Percentiles rank a stretch among this genome's conserved stretches.
Conservation (phyloP, 2,797 vertebrate genomes). For the Mus minutoides region DNA sequence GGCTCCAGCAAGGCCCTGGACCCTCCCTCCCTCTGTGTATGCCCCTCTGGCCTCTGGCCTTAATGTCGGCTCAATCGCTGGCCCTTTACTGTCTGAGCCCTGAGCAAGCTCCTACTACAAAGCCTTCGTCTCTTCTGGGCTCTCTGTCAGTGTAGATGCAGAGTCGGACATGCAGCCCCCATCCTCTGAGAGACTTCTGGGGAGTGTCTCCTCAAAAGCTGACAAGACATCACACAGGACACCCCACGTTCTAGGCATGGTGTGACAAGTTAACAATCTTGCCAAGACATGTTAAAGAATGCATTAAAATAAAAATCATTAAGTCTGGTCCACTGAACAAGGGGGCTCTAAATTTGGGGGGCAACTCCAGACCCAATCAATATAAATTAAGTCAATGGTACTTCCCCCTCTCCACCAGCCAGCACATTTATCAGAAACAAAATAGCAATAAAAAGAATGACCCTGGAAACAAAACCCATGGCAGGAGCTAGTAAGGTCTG, state of each 20-base stretch:
- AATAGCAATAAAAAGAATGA: background rate
- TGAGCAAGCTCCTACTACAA: background rate
- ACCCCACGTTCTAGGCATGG: background rate
- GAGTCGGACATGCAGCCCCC: background rate
- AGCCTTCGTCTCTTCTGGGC: background rate
- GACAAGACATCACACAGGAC: background rate
- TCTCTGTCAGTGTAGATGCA: background rate
- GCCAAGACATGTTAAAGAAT: background rate
- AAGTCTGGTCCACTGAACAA: background rate
- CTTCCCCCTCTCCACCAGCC: background rate
- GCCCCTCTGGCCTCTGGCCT: background rate
- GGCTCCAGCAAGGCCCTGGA: background rate
- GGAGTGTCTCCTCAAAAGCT: background rate
- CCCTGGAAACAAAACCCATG: background rate
- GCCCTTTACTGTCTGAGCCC: background rate
- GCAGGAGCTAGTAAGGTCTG: background rate
- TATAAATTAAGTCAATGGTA: background rate
- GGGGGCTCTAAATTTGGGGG: background rate
- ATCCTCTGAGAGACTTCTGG: background rate
- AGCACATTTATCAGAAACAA: background rate
- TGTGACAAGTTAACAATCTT: background rate
- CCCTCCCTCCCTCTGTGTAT: background rate
- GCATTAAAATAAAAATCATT: constrained; percentile 15
- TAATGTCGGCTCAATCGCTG: background rate
- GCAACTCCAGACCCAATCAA: background rate